These are phyloP conservation scores for Linurgus olivaceus DNA, from an alignment of 2,797 vertebrate genomes.

Conservation along the genomic window DNA sequence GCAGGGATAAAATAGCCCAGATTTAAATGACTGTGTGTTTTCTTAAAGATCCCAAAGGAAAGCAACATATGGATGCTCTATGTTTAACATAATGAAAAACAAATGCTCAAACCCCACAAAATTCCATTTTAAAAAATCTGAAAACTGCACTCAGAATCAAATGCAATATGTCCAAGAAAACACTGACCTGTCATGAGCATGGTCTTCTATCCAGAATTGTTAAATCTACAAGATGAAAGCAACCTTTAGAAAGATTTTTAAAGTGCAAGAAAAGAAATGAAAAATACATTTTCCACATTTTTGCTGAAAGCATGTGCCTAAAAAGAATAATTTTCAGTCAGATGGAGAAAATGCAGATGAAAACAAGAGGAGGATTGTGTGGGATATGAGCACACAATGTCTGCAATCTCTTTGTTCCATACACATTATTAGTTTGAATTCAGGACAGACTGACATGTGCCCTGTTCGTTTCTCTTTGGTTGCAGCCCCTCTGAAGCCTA, in stretches of 20 bases:
- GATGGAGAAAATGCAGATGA: neutral
- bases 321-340: neutral
- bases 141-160: constrained; percentile 36
- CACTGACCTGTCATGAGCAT: neutral
- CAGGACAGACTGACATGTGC: neutral
- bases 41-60: constrained; percentile 58
- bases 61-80: constrained; percentile 68
- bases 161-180: constrained; percentile 57
- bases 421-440: neutral
- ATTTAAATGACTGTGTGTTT: constrained; percentile 62
- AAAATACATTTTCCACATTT: neutral
- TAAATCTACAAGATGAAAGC: neutral
- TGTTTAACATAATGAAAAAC: constrained; percentile 70
- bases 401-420: neutral
- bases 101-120: constrained; percentile 54
- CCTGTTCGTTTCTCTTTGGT: neutral
- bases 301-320: neutral
- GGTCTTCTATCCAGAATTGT: constrained; percentile 4
- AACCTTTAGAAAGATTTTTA: neutral
- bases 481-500: neutral
- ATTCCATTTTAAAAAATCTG: constrained; percentile 49
- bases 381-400: neutral
- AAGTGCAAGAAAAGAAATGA: neutral
- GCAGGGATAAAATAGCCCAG: constrained; percentile 47
- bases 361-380: neutral